Base-by-base conservation (phyloP, 2,888 invertebrate genomes). In the Dryadula phaetusa region DNA sequence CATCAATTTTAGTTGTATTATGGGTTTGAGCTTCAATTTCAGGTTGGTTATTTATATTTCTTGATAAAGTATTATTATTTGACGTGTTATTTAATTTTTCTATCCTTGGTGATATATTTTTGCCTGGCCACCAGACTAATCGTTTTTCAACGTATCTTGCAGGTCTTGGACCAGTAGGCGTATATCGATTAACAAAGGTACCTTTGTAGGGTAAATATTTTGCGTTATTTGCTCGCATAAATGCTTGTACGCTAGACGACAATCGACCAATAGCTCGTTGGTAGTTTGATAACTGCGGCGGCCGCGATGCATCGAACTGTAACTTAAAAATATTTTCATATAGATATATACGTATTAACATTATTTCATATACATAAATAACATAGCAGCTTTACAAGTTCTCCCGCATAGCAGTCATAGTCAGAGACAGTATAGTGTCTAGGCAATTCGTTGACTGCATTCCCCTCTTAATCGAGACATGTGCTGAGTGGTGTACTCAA, bases 171-270 rank as follows among this genome's bases (percentile, higher is more conserved):
- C 83, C 84, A 20, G 90, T 88, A 67, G 91, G 90, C 28, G 91
- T 87, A 79, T 89, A 90, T 22, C 91, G 83, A 68, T 87, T 87
- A 62, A 90, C 85, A 74, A 90, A 88, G 67, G 91, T 88, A 62
- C 88, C 91, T 46, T 92, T 83, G 76, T 92, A 92, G 5, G 86
- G 87, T 0, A 85, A 84, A 66, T 85, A 87, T 44, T 90, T 84
- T 28, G 83, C 83, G 0, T 86, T 83, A 4, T 87, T 81, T 14
- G 89, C 87, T 7, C 88, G 79, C 78, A 88, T 84, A 40, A 85
- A 85, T 1, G 87, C 90, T 71, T 90, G 90, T 66, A 90, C 86
- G 70, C 86, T 88, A 1, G 88, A 86, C 16, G 89, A 86, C 52
- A 90, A 76, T 1, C 89, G 82, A 10, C 88, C 85, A 79, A 89